phyloP scores from a whole-genome alignment of 2,113 vertebrate genomes.

The Fukomys damarensis region DNA sequence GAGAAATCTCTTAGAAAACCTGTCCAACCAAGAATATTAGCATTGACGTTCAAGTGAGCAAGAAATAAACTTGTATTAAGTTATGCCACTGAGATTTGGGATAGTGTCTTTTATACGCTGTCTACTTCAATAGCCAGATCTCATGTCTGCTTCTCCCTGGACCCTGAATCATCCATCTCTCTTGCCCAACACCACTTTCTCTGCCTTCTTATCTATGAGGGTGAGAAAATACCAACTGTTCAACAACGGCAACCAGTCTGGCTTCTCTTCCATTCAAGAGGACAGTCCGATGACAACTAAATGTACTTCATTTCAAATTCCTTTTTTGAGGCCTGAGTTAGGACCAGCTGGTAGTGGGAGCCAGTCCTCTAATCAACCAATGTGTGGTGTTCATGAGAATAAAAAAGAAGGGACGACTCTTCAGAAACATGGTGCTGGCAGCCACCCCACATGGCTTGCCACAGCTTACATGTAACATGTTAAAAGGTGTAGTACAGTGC shows the following conservation, averaged over 20 bases:
- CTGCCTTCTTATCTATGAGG: neutral
- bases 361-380: neutral
- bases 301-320: neutral
- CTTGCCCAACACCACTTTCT: neutral
- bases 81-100: neutral
- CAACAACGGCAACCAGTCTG: neutral
- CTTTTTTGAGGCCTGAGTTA: neutral
- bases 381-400: neutral
- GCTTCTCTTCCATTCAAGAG: neutral
- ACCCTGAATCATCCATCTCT: neutral
- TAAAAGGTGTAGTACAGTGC: neutral
- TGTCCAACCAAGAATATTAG: neutral
- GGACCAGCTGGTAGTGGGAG: neutral
- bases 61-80: neutral
- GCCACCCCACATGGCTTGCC: neutral
- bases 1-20: neutral
- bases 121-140: neutral
- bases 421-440: neutral
- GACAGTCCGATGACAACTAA: neutral
- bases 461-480: neutral
- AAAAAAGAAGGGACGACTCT: neutral
- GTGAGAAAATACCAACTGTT: neutral
- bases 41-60: neutral
- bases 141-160: neutral
- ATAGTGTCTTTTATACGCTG: neutral